Conservation (phyloP, 2,888 invertebrate species). For the Pecten maximus region DNA sequence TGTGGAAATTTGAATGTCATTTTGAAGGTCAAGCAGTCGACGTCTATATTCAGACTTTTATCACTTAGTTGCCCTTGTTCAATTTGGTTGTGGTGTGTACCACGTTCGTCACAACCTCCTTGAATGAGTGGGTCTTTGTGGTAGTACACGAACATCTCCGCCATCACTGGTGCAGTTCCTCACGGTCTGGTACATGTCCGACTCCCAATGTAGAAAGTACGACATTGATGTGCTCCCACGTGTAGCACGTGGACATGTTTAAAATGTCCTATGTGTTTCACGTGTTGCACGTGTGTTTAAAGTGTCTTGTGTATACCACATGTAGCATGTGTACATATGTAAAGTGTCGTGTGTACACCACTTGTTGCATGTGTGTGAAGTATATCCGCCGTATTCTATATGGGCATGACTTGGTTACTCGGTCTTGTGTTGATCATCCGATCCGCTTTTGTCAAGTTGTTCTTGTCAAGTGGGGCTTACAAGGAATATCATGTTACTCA, state of each 20-base stretch:
- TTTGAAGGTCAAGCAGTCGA: constrained; percentile 36
- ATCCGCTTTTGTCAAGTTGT: background rate
- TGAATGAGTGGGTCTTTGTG: constrained; percentile 51
- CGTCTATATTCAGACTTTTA: background rate
- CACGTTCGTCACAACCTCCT: constrained; percentile 55
- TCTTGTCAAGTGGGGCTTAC: background rate
- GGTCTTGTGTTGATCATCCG: background rate
- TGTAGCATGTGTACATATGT: too few relatives aligned
- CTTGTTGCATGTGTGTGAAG: too few relatives aligned
- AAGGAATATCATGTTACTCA: background rate
- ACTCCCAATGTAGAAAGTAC: too few relatives aligned
- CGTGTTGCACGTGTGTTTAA: too few relatives aligned
- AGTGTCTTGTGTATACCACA: too few relatives aligned
- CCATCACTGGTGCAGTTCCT: background rate
- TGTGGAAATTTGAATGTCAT: background rate
- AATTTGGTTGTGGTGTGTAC: constrained; percentile 54
- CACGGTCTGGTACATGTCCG: too few relatives aligned
- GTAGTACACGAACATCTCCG: background rate
- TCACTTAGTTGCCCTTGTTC: constrained; percentile 48
- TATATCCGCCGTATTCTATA: background rate
- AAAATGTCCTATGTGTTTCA: too few relatives aligned
- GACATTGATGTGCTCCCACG: too few relatives aligned
- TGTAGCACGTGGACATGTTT: too few relatives aligned
- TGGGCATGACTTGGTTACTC: background rate
- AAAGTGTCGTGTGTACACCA: too few relatives aligned